A percentile compares a stretch with the other conserved stretches of the same genome.
Evolutionary conservation across 1,140 invertebrate species (phyloP).

Genomic region (Drosophila guanche): DNA sequence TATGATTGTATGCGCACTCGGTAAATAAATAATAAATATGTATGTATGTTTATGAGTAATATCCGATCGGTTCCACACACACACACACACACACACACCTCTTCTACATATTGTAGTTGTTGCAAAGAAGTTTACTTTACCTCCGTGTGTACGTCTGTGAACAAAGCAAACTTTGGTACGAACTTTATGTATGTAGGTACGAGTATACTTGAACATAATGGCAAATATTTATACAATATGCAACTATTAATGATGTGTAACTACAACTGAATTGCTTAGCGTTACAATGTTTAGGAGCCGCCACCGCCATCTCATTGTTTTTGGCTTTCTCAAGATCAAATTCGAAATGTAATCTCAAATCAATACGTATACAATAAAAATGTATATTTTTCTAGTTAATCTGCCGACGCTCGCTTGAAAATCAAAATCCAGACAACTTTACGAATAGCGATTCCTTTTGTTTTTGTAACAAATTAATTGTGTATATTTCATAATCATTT

Average conservation of each 20-base stretch:
- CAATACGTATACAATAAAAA: conserved; percentile 12
- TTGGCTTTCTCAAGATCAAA: conserved; percentile 14
- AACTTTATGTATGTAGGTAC: no score
- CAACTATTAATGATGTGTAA: conserved; percentile 27
- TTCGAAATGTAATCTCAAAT: conserved; percentile 15
- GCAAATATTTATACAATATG: conserved; percentile 28
- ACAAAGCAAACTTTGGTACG: conserved; percentile 54
- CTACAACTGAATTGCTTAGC: conserved; percentile 48
- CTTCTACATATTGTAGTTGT: conserved; percentile 53
- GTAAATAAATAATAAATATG: conserved; percentile 27
- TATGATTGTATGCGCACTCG: conserved; percentile 42
- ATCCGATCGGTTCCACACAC: conserved; percentile 36
- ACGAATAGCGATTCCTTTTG: conserved; percentile 18
- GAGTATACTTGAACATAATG: conserved; percentile 15
- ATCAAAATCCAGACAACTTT: conserved; percentile 61
- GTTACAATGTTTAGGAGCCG: conserved; percentile 35
- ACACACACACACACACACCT: conserved; percentile 33
- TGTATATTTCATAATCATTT: conserved; percentile 35
- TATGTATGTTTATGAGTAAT: conserved; percentile 8
- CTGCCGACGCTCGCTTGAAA: conserved; percentile 40
- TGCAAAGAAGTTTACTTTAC: conserved; percentile 67
- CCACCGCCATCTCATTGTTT: conserved; percentile 27
- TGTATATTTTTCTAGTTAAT: conserved; percentile 62
- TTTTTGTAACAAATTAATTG: conserved; percentile 35
- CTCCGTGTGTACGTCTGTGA: conserved; percentile 57